Base-by-base conservation (phyloP, 1,140 invertebrate species). In the Catajapyx aquilonaris region DNA sequence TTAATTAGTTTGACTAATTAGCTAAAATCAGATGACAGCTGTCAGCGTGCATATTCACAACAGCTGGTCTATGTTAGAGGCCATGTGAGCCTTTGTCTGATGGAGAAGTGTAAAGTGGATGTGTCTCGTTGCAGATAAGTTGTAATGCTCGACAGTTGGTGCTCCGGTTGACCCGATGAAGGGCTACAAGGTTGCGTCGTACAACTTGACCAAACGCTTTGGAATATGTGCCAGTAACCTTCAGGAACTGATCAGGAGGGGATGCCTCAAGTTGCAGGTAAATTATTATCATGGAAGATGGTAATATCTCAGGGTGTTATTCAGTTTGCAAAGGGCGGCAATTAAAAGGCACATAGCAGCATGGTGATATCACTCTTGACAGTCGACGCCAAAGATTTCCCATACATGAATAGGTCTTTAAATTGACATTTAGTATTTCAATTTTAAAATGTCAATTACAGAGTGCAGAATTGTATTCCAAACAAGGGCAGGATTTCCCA, bases 121-220 rank as follows among this genome's bases (percentile, higher is more conserved):
- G n/a, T n/a, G n/a, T n/a, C n/a, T n/a, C n/a, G n/a, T n/a, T n/a
- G n/a, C n/a, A n/a, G n/a, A n/a, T n/a, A n/a, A n/a, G n/a, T n/a
- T n/a, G n/a, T n/a, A n/a, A n/a, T n/a, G n/a, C n/a, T n/a, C n/a
- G n/a, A n/a, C n/a, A n/a, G n/a, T n/a, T n/a, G n/a, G n/a, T n/a
- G n/a, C n/a, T n/a, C n/a, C n/a, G n/a, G n/a, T n/a, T n/a, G n/a
- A n/a, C n/a, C n/a, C n/a, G n/a, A 67, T 74, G 51, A 71, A 66
- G 52, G 75, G 75, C 35, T 76, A 69, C 46, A 77, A 76, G 62
- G 68, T 77, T 18, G 73, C 72, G 4, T 64, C 75, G 50, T 68
- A 68, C 16, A 59, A 57, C 35, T 57, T 73, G 31, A 61, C 60
- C 7, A 63, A 68, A 41, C 74, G 73, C 57, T 65, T 72, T 44